Evolutionary conservation across 2,888 invertebrate species (phyloP), one percentile per base, ranked within the genome.

Genomic region (Eilema griseolum): DNA sequence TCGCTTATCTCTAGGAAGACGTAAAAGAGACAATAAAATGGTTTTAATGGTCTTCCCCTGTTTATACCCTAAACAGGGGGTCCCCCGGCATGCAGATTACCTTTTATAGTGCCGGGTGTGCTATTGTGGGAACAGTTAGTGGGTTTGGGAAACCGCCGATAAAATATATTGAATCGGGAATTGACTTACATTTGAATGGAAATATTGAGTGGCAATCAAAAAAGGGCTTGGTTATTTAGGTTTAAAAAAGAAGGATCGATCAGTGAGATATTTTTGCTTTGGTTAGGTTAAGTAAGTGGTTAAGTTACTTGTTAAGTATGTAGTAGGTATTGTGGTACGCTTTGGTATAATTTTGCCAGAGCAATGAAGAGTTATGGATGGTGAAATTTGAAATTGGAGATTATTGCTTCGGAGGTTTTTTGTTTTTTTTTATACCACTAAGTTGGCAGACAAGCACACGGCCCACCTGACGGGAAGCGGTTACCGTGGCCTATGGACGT

Each of bases 11-110:
- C 52, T 8, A n/a, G 26, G 52, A 33, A 52, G 26, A 63, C 69
- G 61, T 81, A 78, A 81, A 78, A 20, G 20, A 28, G 67, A n/a
- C 70, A 66, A 75, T 80, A 78, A 79, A 76, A 73, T 76, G 69
- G 68, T 72, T 74, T 79, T 75, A 78, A 81, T 68, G 62, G 72
- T 37, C 73, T 67, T 26, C 69, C 61, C 23, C 64, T 20, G 61
- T 75, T 74, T 81, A 75, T 74, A n/a, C 71, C 67, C 72, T 75
- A 75, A 73, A 75, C 65, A 73, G 57, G 24, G 11, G 26, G 63
- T 66, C 26, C 46, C 70, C 71, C 67, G 69, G 69, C 69, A 81
- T 80, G 78, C 74, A 80, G 73, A 80, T 71, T 64, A 56, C 31
- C 65, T 71, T 81, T 80, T 81, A 81, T 78, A 67, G 71, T 64